Base-by-base conservation (phyloP, 2,888 invertebrate genomes). In the Volucella bombylans region DNA sequence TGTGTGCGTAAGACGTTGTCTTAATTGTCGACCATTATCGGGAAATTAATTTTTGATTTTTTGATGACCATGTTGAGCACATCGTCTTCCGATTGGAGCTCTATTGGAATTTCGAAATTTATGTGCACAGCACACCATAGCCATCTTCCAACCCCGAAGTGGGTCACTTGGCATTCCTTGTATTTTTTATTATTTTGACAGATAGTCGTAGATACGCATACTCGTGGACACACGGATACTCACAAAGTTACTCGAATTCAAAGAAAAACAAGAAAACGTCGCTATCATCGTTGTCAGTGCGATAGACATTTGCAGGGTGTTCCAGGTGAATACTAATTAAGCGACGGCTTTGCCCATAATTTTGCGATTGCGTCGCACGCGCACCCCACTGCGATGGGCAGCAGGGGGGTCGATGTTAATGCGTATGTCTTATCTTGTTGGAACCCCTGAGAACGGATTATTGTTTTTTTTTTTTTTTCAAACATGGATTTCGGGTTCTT, bases 131-230 rank as follows among this genome's bases (percentile, higher is more conserved):
- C 72, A 41, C 52, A 23, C 49, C 31, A 18, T 47, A 61, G 59
- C 31, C 71, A 39, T 54, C 77, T 64, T 50, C 78, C 57, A 11
- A 11, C 31, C 15, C 2, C 43, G 12, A 85, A 68, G 80, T 85
- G 38, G 85, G 85, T 80, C 81, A 85, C 59, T 57, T 71, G 68
- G 71, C 67, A 72, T 85, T 81, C 81, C 83, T 77, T 59, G 61
- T 57, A 41, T 69, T 8, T 77, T 31, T 31, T 31, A 23, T 23
- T 31, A 6, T 31, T 31, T 31, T 31, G 31, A 31, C 31, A 31
- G 31, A 31, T 31, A 31, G 31, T 31, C 31, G 31, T 31, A 31
- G 31, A 31, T 31, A 31, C 6, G 31, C 4, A 4, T 23, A 23
- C 23, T 23, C 23, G 23, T 23, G 71, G 76, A 45, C 47, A 12